Evolutionary conservation across 2,113 vertebrate genomes (phyloP).

Genomic region (Alethe castanea): DNA sequence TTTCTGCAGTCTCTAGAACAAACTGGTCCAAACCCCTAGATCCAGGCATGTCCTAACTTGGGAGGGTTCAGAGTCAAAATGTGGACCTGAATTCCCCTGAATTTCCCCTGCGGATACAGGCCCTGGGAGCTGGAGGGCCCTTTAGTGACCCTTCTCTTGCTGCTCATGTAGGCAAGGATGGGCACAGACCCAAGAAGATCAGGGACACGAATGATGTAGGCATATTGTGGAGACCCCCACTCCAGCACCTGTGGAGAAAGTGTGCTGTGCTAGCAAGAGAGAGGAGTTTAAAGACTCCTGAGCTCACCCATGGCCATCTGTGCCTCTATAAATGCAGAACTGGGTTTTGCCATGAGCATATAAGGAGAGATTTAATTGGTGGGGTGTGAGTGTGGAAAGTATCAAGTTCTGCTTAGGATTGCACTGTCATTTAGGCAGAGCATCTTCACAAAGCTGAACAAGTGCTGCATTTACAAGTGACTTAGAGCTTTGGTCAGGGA

Average conservation of each 20-base stretch:
- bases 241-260: not conserved
- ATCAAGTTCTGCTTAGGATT: not conserved
- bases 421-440: not conserved
- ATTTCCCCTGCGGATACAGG: not conserved
- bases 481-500: rapidly evolving
- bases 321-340: not conserved
- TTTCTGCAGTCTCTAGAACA: not conserved
- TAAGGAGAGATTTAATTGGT: not conserved
- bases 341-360: not conserved
- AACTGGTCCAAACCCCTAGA: not conserved
- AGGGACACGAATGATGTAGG: rapidly evolving
- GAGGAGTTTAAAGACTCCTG: not conserved
- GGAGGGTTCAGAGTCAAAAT: not conserved
- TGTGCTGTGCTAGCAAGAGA: not conserved
- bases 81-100: not conserved
- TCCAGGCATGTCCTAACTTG: not conserved
- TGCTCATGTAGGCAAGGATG: rapidly evolving
- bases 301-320: not conserved
- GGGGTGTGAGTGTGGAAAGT: not conserved
- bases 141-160: not conserved
- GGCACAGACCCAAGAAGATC: not conserved
- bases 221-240: not conserved
- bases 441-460: not conserved
- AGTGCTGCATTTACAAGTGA: not conserved
- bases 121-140: not conserved